A percentile compares a stretch with the other conserved stretches of the same genome.
These are phyloP conservation scores for Liasis olivaceus DNA, from an alignment of 2,797 vertebrate species.

Conservation along the genomic window DNA sequence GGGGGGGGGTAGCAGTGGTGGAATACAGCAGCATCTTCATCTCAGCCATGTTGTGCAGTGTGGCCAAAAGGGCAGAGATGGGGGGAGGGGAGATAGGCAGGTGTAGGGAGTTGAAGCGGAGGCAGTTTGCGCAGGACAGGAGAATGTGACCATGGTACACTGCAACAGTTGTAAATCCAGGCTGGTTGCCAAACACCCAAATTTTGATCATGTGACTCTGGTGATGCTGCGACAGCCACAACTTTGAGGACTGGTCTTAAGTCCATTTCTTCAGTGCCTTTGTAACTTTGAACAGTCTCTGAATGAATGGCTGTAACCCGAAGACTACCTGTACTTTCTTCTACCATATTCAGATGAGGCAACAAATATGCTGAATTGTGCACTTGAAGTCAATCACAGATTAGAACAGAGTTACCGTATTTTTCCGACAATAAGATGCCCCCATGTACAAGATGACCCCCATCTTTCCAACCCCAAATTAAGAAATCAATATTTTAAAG, in stretches of 20 bases:
- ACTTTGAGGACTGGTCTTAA: background rate
- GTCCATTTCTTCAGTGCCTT: background rate
- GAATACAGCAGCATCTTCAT: background rate
- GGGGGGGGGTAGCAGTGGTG: background rate
- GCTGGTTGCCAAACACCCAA: background rate
- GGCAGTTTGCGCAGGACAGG: background rate
- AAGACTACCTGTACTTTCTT: background rate
- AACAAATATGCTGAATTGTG: background rate
- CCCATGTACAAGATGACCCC: too few species aligned
- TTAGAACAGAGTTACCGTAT: background rate
- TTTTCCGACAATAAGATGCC: too few species aligned
- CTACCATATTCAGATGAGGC: background rate
- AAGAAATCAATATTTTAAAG: too few species aligned
- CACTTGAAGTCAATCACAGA: background rate
- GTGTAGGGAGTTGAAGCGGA: background rate
- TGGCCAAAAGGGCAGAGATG: background rate
- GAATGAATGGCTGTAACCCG: background rate
- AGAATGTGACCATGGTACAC: background rate
- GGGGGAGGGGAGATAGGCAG: background rate
- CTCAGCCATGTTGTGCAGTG: background rate
- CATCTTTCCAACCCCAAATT: too few species aligned
- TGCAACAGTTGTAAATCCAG: background rate
- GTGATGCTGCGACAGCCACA: background rate
- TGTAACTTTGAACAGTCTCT: background rate
- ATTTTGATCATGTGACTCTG: background rate